These are phyloP conservation scores for Nycticebus coucang DNA, from an alignment of 2,113 vertebrate genomes.

Conservation along the genomic window DNA sequence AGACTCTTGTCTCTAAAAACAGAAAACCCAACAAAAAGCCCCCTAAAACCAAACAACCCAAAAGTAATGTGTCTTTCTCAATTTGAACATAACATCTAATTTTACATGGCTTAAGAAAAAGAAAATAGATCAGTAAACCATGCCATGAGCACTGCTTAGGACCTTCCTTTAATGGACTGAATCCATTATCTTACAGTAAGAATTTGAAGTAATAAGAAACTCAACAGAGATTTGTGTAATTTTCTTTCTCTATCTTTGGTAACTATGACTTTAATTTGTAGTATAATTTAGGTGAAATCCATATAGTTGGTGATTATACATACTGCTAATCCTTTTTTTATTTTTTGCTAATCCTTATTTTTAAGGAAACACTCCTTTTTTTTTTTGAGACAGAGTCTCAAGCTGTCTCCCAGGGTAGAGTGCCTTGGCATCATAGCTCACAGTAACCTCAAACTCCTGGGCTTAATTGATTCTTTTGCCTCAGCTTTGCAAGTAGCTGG, in stretches of 20 bases:
- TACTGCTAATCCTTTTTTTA: conserved; percentile 42
- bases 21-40: too few species aligned
- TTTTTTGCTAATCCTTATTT: conserved; percentile 38
- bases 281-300: neutral
- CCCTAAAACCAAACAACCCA: neutral
- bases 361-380: conserved; percentile 15
- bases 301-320: conserved; percentile 14
- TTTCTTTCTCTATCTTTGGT: conserved; percentile 9
- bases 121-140: neutral
- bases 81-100: conserved; percentile 41
- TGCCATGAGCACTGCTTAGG: neutral
- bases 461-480: too few species aligned
- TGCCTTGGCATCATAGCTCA: too few species aligned
- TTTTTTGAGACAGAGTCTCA: too few species aligned
- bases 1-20: too few species aligned
- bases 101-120: neutral
- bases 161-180: neutral
- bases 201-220: conserved; percentile 6
- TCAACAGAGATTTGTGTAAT: conserved; percentile 20
- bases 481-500: too few species aligned
- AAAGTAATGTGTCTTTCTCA: neutral
- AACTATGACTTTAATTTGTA: conserved; percentile 48
- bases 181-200: conserved; percentile 8
- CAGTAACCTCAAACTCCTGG: too few species aligned
- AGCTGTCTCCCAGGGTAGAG: too few species aligned